Percentiles rank a stretch among this genome's conserved stretches.
Evolutionary conservation across 2,113 vertebrate species (phyloP).

Genomic region (Neotoma lepida): DNA sequence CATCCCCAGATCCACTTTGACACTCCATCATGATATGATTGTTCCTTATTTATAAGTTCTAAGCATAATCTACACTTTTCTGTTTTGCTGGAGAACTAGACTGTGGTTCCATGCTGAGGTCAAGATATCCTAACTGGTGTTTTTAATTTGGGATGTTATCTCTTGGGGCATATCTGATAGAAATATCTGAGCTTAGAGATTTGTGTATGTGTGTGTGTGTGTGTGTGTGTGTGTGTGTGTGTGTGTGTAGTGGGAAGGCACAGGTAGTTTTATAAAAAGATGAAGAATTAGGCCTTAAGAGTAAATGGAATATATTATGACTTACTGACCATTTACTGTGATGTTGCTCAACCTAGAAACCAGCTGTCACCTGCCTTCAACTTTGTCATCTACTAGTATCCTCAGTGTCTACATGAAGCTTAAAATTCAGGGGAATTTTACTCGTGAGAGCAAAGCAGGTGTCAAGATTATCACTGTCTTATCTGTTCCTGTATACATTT

Average conservation of each 20-base stretch:
- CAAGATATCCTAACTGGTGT: not conserved
- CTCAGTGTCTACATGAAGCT: not conserved
- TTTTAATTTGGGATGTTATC: not conserved
- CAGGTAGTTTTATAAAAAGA: not conserved
- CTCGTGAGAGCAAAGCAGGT: not conserved
- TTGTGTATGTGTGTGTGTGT: no score
- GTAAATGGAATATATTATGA: not conserved
- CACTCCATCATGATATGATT: not conserved
- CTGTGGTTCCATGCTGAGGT: not conserved
- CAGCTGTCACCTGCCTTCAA: not conserved
- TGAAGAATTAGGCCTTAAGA: not conserved
- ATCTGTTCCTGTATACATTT: not conserved
- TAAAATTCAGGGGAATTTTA: not conserved
- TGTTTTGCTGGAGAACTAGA: not conserved
- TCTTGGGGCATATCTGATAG: conserved; percentile 25
- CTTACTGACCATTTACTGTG: not conserved
- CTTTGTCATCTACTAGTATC: not conserved
- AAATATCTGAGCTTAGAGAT: not conserved
- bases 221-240: no score
- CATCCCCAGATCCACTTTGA: not conserved
- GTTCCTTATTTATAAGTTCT: not conserved
- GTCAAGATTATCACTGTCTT: not conserved
- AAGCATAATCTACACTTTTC: not conserved
- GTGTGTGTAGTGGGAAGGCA: conserved; percentile 12
- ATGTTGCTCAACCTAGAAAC: not conserved